Evolutionary conservation across 2,797 vertebrate genomes (phyloP).

Genomic region (Sphenodon punctatus): DNA sequence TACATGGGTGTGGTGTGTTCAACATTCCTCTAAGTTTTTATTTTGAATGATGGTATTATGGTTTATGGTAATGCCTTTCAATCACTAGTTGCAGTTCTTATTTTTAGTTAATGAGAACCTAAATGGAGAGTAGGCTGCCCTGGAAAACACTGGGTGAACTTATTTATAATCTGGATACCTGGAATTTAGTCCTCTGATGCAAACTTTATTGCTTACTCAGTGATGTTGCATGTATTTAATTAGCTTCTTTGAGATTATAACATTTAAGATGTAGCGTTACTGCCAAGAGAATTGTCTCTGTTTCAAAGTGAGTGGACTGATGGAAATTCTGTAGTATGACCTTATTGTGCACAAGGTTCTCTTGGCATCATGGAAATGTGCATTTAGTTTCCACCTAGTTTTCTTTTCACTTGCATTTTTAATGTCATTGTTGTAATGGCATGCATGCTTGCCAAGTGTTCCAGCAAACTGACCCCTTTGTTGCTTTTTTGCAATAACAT

Average conservation of each 20-base stretch:
- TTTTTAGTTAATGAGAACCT: not conserved
- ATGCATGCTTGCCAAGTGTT: not conserved
- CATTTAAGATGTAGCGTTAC: not conserved
- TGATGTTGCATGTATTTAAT: not conserved
- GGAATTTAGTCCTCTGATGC: not conserved
- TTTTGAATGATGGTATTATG: not conserved
- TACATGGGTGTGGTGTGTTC: constrained; percentile 10
- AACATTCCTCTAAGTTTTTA: constrained; percentile 2
- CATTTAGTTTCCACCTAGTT: not conserved
- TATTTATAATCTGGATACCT: not conserved
- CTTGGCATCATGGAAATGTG: not conserved
- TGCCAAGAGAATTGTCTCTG: not conserved
- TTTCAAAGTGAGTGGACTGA: not conserved
- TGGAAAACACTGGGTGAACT: not conserved
- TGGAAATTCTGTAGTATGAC: not conserved
- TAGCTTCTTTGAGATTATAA: not conserved
- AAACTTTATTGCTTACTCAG: not conserved
- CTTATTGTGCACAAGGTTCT: constrained; percentile 1
- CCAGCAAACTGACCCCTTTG: not conserved
- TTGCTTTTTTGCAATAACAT: too few relatives aligned
- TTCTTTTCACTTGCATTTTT: not conserved
- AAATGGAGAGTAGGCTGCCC: not conserved
- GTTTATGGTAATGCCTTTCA: not conserved
- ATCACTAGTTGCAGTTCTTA: not conserved
- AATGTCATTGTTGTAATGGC: not conserved